These are phyloP conservation scores for Drosophila melanocephala DNA, from an alignment of 2,888 invertebrate species.

Conservation along the genomic window DNA sequence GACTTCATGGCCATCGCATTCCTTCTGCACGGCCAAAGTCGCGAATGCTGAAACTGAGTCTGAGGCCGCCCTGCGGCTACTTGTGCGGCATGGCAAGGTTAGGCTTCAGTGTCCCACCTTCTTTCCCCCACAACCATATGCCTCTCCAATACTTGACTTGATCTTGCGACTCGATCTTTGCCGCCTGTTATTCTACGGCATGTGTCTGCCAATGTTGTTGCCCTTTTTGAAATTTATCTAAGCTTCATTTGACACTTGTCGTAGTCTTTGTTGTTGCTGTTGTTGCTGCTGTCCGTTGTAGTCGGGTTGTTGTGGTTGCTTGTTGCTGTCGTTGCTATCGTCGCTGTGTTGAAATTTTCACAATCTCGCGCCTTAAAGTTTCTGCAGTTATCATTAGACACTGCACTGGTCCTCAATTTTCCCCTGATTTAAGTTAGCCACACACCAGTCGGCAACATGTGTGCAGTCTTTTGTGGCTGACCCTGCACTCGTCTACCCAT, in stretches of 20 bases:
- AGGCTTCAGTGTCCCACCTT: constrained; percentile 45
- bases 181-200: constrained; percentile 37
- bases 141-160: constrained; percentile 17
- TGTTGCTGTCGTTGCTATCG: constrained; percentile 45
- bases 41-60: constrained; percentile 31
- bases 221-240: constrained; percentile 79
- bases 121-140: constrained; percentile 9
- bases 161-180: constrained; percentile 18
- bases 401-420: constrained; percentile 71
- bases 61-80: constrained; percentile 67
- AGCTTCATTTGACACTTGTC: constrained; percentile 78
- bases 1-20: constrained; percentile 56
- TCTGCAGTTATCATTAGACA: constrained; percentile 78
- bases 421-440: constrained; percentile 70
- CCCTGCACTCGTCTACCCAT: background rate
- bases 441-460: constrained; percentile 43
- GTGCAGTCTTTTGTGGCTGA: constrained; percentile 19
- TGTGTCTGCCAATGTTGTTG: constrained; percentile 61
- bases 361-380: constrained; percentile 79
- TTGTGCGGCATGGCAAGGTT: constrained; percentile 75
- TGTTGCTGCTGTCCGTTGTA: constrained; percentile 19
- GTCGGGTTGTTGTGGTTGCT: constrained; percentile 23
- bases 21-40: constrained; percentile 56
- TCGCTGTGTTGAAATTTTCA: constrained; percentile 64
- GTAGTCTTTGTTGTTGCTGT: constrained; percentile 54